Evolutionary conservation across 2,888 invertebrate species (phyloP).

Genomic region (Cordylochernes scorpioides): DNA sequence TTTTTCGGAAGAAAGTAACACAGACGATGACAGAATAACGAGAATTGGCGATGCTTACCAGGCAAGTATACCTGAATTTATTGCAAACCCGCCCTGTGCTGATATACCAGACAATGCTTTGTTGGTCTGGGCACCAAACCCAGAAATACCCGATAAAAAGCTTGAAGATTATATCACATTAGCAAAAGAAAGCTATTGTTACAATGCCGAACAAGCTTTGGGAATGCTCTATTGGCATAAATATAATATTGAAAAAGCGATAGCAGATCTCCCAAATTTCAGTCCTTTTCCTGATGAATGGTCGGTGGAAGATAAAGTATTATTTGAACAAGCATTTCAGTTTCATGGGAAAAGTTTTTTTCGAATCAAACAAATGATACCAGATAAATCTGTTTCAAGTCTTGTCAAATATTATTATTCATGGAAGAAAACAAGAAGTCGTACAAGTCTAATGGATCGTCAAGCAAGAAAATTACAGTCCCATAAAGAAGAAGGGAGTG

Average conservation of each 20-base stretch:
- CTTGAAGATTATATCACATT: conserved; percentile 78
- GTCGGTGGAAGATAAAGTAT: conserved; percentile 88
- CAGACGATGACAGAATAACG: too few species aligned
- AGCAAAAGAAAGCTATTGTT: conserved; percentile 88
- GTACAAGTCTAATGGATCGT: conserved; percentile 75
- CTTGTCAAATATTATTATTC: conserved; percentile 92
- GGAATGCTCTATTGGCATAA: conserved; percentile 97
- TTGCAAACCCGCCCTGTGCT: too few species aligned
- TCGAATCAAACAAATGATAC: conserved; percentile 90
- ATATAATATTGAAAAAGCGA: conserved; percentile 72
- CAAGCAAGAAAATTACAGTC: conserved; percentile 40
- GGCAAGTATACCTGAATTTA: too few species aligned
- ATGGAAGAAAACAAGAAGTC: conserved; percentile 83
- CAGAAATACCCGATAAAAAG: conserved; percentile 66
- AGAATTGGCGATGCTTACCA: too few species aligned
- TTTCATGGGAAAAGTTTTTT: conserved; percentile 96
- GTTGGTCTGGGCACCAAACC: conserved; percentile 81
- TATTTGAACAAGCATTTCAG: conserved; percentile 92
- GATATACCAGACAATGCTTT: conserved; percentile 51
- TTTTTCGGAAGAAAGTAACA: too few species aligned
- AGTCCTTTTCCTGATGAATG: conserved; percentile 93
- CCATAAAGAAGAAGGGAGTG: conserved; percentile 41
- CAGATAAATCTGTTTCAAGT: conserved; percentile 83
- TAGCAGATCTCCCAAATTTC: conserved; percentile 77
- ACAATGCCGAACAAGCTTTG: conserved; percentile 83